Conservation (phyloP, 2,888 invertebrate genomes). For the Trissonchulus sp. region DNA sequence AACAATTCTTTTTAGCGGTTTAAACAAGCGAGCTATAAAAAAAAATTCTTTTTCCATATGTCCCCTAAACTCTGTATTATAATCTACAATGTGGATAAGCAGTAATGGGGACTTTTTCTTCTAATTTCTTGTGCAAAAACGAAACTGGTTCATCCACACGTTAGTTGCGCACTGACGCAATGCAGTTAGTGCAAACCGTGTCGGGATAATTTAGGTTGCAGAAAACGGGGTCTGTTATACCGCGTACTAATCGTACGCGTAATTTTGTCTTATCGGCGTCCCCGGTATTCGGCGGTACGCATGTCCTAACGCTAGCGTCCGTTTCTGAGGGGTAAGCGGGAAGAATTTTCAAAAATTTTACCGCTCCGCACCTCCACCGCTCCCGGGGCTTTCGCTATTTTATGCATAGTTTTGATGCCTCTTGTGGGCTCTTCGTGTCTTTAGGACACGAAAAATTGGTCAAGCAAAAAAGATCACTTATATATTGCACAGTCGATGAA, state of each 20-base stretch:
- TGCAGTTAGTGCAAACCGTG: background rate
- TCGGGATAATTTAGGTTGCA: background rate
- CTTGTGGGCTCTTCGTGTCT: background rate
- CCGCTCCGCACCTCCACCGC: background rate
- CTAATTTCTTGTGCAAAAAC: background rate
- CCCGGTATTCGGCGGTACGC: background rate
- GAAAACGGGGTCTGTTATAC: background rate
- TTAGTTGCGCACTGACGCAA: background rate
- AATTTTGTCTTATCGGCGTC: background rate
- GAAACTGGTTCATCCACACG: background rate
- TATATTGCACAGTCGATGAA: background rate
- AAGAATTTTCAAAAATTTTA: background rate
- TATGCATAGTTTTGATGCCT: background rate
- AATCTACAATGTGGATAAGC: background rate
- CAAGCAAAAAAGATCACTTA: background rate
- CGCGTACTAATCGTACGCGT: background rate
- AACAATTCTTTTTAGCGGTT: background rate
- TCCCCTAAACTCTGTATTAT: background rate
- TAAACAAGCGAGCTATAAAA: slow-evolving; percentile 3
- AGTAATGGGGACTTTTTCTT: background rate
- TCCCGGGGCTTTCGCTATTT: background rate
- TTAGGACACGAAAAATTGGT: background rate
- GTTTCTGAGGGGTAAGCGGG: background rate
- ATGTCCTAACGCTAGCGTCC: background rate
- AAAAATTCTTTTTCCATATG: slow-evolving; percentile 22